phyloP scores from a whole-genome alignment of 1,140 invertebrate species.

The Tetragnatha versicolor region DNA sequence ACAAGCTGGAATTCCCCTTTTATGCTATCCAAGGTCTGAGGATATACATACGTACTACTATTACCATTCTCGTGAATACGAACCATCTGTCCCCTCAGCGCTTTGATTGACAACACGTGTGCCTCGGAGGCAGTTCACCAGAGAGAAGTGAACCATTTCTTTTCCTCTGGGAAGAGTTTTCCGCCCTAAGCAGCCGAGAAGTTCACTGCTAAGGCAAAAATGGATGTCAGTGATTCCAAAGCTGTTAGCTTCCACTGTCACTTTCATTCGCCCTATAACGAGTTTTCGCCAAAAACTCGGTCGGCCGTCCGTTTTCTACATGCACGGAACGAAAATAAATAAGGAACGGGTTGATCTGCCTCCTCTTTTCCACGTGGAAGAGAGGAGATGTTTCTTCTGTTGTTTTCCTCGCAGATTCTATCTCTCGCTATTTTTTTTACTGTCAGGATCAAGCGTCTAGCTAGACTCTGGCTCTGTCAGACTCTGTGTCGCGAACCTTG shows the following conservation, averaged over 20 bases:
- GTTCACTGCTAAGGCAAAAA: conserved; percentile 25
- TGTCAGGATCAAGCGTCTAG: conserved; percentile 28
- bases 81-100: not conserved
- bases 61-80: not conserved
- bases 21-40: too few species aligned
- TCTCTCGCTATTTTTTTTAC: too few species aligned
- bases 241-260: conserved; percentile 6
- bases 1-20: too few species aligned
- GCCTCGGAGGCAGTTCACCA: not conserved
- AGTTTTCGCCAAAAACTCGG: conserved; percentile 9
- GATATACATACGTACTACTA: too few species aligned
- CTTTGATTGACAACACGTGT: conserved; percentile 38
- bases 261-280: not conserved
- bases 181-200: not conserved
- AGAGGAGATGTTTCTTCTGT: too few species aligned
- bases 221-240: not conserved
- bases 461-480: too few species aligned
- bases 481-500: too few species aligned
- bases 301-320: not conserved
- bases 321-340: not conserved
- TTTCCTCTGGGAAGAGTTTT: not conserved
- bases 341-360: conserved; percentile 13
- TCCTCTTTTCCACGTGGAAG: too few species aligned
- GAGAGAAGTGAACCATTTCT: not conserved
- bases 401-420: too few species aligned